These are phyloP conservation scores for Chaetops frenatus DNA, from an alignment of 2,113 vertebrate genomes.

Conservation along the genomic window DNA sequence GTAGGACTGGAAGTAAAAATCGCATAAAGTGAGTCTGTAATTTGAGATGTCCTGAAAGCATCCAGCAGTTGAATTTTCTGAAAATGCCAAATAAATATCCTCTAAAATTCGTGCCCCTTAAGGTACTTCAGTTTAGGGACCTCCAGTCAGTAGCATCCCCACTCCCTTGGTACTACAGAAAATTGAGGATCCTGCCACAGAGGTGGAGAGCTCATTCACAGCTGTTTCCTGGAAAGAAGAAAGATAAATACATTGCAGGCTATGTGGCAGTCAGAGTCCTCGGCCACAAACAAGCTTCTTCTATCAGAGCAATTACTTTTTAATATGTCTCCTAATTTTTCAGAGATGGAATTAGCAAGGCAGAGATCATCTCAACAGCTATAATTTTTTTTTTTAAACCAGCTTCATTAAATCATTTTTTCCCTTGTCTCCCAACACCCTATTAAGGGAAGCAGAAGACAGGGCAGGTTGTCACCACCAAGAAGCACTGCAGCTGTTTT, in stretches of 20 bases:
- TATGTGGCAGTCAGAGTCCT: neutral
- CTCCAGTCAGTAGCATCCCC: neutral
- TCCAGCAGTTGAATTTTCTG: neutral
- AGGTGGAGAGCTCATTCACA: neutral
- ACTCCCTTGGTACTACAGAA: neutral
- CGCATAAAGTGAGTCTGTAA: neutral
- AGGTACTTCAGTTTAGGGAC: neutral
- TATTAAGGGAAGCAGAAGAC: conserved; percentile 19
- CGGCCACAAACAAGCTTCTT: neutral
- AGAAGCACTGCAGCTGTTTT: neutral
- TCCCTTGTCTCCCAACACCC: neutral
- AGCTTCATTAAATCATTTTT: neutral
- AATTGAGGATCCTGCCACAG: neutral
- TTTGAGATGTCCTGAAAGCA: neutral
- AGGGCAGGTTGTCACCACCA: neutral
- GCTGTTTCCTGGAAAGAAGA: neutral
- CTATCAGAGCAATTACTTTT: neutral
- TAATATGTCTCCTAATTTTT: neutral
- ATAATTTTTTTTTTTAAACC: neutral
- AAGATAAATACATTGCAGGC: neutral
- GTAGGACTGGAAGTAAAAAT: neutral
- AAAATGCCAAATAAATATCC: neutral
- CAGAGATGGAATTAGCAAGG: neutral
- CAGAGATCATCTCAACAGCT: neutral
- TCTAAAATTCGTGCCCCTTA: neutral